phyloP scores from a whole-genome alignment of 2,888 invertebrate species.

The Apamea crenata region DNA sequence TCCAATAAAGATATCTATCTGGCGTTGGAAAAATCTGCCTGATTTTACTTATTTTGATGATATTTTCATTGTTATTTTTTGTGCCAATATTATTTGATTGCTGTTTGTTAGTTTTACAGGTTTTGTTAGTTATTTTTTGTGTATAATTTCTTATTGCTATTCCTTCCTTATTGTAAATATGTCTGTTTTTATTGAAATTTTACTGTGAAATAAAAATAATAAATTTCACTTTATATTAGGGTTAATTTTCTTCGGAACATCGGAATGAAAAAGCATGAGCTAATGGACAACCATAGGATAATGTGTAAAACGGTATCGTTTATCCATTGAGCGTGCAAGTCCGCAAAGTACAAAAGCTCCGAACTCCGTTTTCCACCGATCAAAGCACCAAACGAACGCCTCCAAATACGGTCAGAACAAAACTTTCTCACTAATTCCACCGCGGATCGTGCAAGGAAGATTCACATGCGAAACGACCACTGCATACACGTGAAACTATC shows the following conservation, averaged over 20 bases:
- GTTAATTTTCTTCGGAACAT: not conserved
- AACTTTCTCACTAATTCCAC: conserved; percentile 86
- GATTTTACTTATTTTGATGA: too few species aligned
- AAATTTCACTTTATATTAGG: too few species aligned
- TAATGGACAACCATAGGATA: not conserved
- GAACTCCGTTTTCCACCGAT: conserved; percentile 18
- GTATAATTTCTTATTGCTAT: too few species aligned
- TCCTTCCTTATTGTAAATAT: too few species aligned
- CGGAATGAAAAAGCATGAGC: not conserved
- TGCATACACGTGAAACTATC: conserved; percentile 87
- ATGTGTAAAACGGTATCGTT: conserved; percentile 6
- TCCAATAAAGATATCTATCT: too few species aligned
- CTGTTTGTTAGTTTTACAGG: too few species aligned
- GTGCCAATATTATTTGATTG: too few species aligned
- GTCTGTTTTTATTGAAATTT: too few species aligned
- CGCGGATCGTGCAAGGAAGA: conserved; percentile 85
- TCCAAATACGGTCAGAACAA: conserved; percentile 74
- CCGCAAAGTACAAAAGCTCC: conserved; percentile 18
- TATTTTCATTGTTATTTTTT: too few species aligned
- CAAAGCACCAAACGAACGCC: conserved; percentile 43
- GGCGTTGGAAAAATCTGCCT: too few species aligned
- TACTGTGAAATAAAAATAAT: too few species aligned
- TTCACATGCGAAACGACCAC: conserved; percentile 88
- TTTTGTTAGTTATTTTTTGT: too few species aligned
- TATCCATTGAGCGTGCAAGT: conserved; percentile 5